Conservation (phyloP, 2,797 vertebrate species). For the Crocodylus rhombifer region DNA sequence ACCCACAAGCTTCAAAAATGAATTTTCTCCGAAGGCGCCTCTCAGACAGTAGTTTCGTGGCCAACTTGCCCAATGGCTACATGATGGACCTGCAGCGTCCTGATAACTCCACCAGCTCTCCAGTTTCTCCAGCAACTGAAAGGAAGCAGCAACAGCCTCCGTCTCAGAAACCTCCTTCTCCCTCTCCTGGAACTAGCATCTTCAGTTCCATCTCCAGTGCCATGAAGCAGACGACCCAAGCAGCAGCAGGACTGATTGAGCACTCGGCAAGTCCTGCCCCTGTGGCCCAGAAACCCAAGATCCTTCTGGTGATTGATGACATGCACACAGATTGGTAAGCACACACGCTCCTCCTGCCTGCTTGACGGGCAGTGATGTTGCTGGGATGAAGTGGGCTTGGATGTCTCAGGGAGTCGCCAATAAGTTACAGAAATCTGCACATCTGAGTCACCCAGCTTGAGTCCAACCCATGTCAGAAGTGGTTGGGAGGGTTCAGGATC, state of each 20-base stretch:
- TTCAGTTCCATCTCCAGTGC: conserved; percentile 97
- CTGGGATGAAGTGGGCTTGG: not conserved
- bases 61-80: conserved; percentile 96
- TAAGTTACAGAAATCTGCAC: rapidly evolving
- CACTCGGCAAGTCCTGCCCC: conserved; percentile 47
- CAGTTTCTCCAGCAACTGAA: conserved; percentile 90
- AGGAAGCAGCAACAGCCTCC: conserved; percentile 85
- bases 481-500: not conserved
- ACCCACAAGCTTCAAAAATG: conserved; percentile 79
- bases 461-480: not conserved
- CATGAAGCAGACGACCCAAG: conserved; percentile 90
- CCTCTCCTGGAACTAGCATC: conserved; percentile 82
- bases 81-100: conserved; percentile 96
- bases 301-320: conserved; percentile 93
- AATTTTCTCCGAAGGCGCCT: conserved; percentile 97
- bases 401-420: rapidly evolving
- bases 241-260: conserved; percentile 81
- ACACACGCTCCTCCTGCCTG: rapidly evolving
- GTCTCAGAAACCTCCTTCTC: conserved; percentile 63
- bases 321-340: conserved; percentile 95
- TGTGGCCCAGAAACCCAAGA: conserved; percentile 87
- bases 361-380: rapidly evolving
- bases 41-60: conserved; percentile 97
- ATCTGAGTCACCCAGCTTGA: not conserved
- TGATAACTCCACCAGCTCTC: conserved; percentile 89